Base-by-base conservation (phyloP, 1,140 invertebrate species). In the Phymastichus coffea region DNA sequence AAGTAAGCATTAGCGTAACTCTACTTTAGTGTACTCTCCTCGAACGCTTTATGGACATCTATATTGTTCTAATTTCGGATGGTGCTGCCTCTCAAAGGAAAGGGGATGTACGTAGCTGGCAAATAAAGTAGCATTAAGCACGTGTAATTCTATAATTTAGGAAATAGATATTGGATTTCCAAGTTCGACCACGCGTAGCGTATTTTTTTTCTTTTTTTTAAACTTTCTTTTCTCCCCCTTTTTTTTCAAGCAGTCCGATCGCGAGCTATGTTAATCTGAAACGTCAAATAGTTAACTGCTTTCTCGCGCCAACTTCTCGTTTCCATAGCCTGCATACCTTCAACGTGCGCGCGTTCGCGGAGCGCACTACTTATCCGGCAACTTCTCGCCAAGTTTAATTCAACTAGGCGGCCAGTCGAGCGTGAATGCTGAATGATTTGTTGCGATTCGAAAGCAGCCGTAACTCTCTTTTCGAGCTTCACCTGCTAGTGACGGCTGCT, bases 1-100 rank as follows among this genome's bases (percentile, higher is more conserved):
- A 78, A 77, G 68, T 77, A 72, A 74, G 74, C 69, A 71, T 78
- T 77, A 78, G 67, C 64, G 66, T 75, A 77, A 78, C 69, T 64
- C 66, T 71, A 61, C 64, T 76, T 78, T 77, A 78, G 70, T 55
- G 52, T 40, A 10, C 17, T 33, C 43, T 20, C 9, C 35, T 61
- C 51, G 43, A 61, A 49, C 19, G 37, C 14, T 47, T 17, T 12
- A 47, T 44, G 48, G 54, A 55, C 51, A 54, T 61, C 59, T 61
- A 55, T 61, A 61, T 56, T 56, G 52, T 30, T 23, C 43, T 61
- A 61, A 61, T 56, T 61, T 40, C 35, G 23, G 7, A 0, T n/a
- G 38, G 41, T 14, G 10, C 2, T 10, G 15, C 30, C 30, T 46
- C 7, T 43, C 51, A 20, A 2, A 20, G 23, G n/a, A 26, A 15